Conservation (phyloP, 2,797 vertebrate genomes). For the Ctenopoma multispine region DNA sequence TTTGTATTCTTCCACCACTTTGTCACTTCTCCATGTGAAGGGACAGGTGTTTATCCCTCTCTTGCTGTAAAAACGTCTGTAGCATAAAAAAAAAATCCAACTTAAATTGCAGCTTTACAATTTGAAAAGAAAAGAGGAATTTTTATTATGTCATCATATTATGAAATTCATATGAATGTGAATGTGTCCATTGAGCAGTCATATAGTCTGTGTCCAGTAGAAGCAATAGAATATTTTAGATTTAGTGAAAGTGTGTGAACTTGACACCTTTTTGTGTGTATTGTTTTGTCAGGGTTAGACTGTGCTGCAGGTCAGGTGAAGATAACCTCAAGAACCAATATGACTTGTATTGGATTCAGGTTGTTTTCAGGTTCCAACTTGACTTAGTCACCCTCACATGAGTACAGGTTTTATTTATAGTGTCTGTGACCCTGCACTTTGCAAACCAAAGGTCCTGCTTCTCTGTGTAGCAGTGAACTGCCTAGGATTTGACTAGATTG, state of each 20-base stretch:
- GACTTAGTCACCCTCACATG: conserved; percentile 65
- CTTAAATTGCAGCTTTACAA: too few relatives aligned
- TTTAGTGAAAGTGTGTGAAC: conserved; percentile 18
- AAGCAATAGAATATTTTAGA: not conserved
- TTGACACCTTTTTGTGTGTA: conserved; percentile 3
- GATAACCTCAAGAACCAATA: conserved; percentile 43
- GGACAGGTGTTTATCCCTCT: too few relatives aligned
- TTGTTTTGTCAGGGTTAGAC: not conserved
- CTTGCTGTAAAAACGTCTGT: too few relatives aligned
- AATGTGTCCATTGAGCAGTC: not conserved
- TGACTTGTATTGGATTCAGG: conserved; percentile 33
- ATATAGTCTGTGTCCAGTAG: not conserved
- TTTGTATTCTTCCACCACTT: too few relatives aligned
- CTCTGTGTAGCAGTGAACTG: conserved; percentile 28
- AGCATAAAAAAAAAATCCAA: too few relatives aligned
- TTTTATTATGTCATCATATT: too few relatives aligned
- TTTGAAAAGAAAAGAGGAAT: too few relatives aligned
- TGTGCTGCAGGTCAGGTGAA: conserved; percentile 18
- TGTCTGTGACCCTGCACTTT: conserved; percentile 45
- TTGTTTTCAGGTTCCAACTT: conserved; percentile 61
- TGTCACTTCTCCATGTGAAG: too few relatives aligned
- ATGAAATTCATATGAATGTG: too few relatives aligned
- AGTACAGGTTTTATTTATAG: conserved; percentile 73
- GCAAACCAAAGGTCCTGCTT: conserved; percentile 51
- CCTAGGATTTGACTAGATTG: not conserved